Conservation (phyloP, 2,888 invertebrate species). For the Leucozona laternaria region DNA sequence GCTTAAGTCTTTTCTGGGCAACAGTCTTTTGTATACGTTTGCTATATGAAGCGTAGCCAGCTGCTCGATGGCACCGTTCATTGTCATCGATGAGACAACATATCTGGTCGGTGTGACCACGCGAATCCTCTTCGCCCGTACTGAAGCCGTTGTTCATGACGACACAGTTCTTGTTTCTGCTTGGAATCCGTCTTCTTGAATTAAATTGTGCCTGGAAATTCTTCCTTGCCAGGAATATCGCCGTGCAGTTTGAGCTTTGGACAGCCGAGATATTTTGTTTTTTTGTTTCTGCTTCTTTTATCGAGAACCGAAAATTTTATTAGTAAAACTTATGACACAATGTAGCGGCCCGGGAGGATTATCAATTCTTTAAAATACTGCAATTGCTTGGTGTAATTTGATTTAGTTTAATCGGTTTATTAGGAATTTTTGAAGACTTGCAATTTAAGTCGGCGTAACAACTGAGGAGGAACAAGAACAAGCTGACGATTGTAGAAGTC, state of each 20-base stretch:
- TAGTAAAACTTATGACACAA: slow-evolving; percentile 67
- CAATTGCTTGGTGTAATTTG: slow-evolving; percentile 17
- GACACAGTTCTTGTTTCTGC: slow-evolving; percentile 23
- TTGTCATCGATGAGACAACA: slow-evolving; percentile 97
- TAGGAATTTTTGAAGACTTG: slow-evolving; percentile 28
- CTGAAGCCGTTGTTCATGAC: slow-evolving; percentile 91
- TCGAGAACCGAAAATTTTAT: slow-evolving; percentile 2
- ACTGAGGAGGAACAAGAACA: slow-evolving; percentile 23
- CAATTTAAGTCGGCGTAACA: slow-evolving; percentile 40
- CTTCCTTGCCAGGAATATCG: slow-evolving; percentile 34
- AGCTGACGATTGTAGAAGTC: slow-evolving; percentile 47
- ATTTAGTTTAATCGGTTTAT: slow-evolving; percentile 4
- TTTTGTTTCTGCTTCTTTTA: slow-evolving; percentile 26
- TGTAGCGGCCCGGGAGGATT: slow-evolving; percentile 35
- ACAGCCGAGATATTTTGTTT: slow-evolving; percentile 19
- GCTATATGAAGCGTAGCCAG: slow-evolving; percentile 93
- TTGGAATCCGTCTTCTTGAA: slow-evolving; percentile 38
- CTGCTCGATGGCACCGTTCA: slow-evolving; percentile 93
- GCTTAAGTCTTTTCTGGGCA: slow-evolving; percentile 94
- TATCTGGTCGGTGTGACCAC: slow-evolving; percentile 93
- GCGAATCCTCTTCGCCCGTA: slow-evolving; percentile 95
- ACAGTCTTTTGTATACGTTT: slow-evolving; percentile 98
- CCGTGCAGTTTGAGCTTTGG: not conserved
- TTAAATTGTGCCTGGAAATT: slow-evolving; percentile 47
- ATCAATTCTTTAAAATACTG: slow-evolving; percentile 11